Evolutionary conservation across 2,888 invertebrate genomes (phyloP).

Genomic region (Rugalucina vietnamica): DNA sequence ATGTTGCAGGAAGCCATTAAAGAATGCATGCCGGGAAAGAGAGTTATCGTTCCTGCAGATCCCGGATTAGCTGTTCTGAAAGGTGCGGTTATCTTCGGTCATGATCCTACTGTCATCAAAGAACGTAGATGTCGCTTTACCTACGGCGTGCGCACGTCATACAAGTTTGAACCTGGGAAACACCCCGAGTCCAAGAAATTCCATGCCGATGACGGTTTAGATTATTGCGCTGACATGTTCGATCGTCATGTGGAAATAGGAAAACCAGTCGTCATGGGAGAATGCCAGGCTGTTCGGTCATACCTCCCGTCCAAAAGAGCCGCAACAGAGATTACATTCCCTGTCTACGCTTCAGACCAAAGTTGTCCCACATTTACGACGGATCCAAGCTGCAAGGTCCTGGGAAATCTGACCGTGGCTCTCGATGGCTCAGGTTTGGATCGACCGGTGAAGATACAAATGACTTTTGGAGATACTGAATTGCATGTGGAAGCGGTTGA

Average conservation of each 20-base stretch:
- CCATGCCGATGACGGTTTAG: constrained; percentile 20
- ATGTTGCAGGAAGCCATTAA: no score
- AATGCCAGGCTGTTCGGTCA: constrained; percentile 31
- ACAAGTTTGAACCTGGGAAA: no score
- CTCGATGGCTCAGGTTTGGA: constrained; percentile 33
- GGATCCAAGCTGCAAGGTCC: constrained; percentile 40
- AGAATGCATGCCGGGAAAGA: no score
- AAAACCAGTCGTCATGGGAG: constrained; percentile 46
- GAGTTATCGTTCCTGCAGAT: no score
- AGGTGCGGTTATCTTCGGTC: no score
- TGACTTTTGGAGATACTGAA: constrained; percentile 64
- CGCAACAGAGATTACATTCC: constrained; percentile 32
- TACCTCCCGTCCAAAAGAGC: constrained; percentile 43
- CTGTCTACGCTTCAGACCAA: constrained; percentile 49
- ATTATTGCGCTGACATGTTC: constrained; percentile 52
- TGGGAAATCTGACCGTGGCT: constrained; percentile 48
- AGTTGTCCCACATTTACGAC: constrained; percentile 44
- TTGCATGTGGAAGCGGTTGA: constrained; percentile 56
- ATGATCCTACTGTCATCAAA: no score
- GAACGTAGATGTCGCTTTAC: no score
- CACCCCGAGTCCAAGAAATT: no score
- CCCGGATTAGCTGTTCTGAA: no score
- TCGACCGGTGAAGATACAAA: constrained; percentile 46
- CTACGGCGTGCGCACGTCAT: no score
- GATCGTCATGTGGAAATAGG: constrained; percentile 55